Conservation (phyloP, 1,140 invertebrate species). For the Zeugodacus cucurbitae region DNA sequence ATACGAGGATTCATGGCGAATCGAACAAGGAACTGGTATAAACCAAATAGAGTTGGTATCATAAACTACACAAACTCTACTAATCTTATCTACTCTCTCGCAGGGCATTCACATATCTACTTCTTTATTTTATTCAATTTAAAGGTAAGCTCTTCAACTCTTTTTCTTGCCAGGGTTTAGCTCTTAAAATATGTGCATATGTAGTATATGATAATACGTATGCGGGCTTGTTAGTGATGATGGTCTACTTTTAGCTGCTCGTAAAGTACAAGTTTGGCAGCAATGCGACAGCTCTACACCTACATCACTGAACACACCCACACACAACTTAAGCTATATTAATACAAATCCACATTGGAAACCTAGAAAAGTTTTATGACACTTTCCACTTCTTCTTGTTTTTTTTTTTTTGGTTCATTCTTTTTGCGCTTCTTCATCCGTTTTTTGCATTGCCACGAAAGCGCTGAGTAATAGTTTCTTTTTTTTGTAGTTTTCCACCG, state of each 20-base stretch:
- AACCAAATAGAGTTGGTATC: too few relatives aligned
- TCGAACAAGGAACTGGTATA: too few relatives aligned
- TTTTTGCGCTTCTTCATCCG: not conserved
- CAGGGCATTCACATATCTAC: too few relatives aligned
- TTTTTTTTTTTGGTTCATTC: not conserved
- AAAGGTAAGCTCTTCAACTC: too few relatives aligned
- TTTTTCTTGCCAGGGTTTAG: too few relatives aligned
- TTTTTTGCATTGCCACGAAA: not conserved
- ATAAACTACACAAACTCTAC: too few relatives aligned
- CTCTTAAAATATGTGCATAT: not conserved
- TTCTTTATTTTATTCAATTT: too few relatives aligned
- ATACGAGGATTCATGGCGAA: too few relatives aligned
- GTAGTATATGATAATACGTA: not conserved
- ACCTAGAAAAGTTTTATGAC: conserved; percentile 1
- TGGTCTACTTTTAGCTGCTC: not conserved
- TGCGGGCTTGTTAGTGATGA: not conserved
- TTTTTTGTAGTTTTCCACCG: not conserved
- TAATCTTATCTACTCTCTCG: too few relatives aligned
- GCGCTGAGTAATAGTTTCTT: not conserved
- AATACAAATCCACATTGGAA: not conserved
- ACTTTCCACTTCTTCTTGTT: not conserved
- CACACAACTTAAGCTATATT: not conserved
- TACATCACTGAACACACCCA: not conserved
- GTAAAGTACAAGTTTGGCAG: conserved; percentile 1
- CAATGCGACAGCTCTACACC: not conserved